Evolutionary conservation across 2,113 vertebrate species (phyloP).

Genomic region (Okapia johnstoni): DNA sequence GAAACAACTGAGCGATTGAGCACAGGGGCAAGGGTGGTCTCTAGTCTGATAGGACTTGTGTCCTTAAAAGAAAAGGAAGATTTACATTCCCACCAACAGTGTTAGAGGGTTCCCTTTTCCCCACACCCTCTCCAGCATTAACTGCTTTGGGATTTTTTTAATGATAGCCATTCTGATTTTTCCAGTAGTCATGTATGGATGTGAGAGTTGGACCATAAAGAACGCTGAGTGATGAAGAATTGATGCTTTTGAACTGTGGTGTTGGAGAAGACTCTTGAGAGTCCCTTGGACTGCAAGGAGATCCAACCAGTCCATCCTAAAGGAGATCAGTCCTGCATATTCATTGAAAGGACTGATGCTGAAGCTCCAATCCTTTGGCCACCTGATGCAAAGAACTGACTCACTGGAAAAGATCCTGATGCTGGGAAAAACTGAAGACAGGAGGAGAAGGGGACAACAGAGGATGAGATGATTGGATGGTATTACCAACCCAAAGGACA

Average conservation of each 20-base stretch:
- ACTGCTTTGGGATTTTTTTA: background rate
- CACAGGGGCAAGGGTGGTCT: background rate
- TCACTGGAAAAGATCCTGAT: background rate
- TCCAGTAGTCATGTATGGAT: background rate
- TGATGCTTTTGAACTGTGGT: background rate
- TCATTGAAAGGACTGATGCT: background rate
- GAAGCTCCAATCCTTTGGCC: background rate
- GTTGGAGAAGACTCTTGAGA: background rate
- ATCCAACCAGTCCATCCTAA: background rate
- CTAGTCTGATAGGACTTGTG: background rate
- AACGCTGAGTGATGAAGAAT: background rate
- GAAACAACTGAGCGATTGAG: background rate
- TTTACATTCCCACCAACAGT: background rate
- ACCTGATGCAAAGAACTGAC: background rate
- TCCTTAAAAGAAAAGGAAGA: background rate
- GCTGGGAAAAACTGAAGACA: background rate
- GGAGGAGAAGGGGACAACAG: background rate
- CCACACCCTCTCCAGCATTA: background rate
- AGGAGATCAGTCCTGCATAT: background rate
- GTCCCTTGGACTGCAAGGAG: background rate
- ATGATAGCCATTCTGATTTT: background rate
- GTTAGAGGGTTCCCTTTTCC: background rate
- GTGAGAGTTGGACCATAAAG: background rate
- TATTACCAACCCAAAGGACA: background rate
- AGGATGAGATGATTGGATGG: background rate